Percentiles rank a stretch among this genome's conserved stretches.
Conservation (phyloP, 2,888 invertebrate genomes). For the Phyllotreta striolata region DNA sequence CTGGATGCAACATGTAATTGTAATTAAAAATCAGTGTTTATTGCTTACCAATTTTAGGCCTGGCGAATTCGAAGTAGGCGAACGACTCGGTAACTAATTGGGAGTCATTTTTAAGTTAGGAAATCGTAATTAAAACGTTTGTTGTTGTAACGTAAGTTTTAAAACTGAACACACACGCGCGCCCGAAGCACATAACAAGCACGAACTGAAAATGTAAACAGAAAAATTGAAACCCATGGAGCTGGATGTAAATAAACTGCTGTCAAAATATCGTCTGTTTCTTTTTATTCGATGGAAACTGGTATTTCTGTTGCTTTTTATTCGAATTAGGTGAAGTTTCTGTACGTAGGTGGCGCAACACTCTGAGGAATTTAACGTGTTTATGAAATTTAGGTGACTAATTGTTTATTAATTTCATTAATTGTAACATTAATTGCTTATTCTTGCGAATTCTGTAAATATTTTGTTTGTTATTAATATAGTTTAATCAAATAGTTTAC, state of each 20-base stretch:
- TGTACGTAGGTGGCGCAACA: constrained; percentile 2
- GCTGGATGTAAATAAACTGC: constrained; percentile 17
- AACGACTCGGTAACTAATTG: background rate
- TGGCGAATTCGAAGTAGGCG: background rate
- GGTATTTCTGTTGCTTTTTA: constrained; percentile 2
- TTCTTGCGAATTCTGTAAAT: no score
- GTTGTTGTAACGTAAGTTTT: constrained; percentile 5
- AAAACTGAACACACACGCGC: constrained; percentile 24
- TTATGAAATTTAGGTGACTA: no score
- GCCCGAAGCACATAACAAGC: constrained; percentile 12
- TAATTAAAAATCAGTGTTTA: background rate
- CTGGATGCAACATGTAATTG: no score
- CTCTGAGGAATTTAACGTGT: background rate
- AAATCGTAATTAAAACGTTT: no score
- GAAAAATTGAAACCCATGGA: constrained; percentile 25
- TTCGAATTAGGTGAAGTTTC: background rate
- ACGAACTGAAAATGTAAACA: constrained; percentile 28
- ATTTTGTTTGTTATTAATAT: background rate
- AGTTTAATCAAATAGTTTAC: background rate
- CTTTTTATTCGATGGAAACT: constrained; percentile 2
- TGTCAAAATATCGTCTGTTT: constrained; percentile 12
- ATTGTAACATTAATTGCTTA: background rate
- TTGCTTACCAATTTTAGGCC: constrained; percentile 9
- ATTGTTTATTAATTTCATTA: background rate
- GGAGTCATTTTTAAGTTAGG: background rate